Evolutionary conservation across 2,113 vertebrate genomes (phyloP).

Genomic region (Seriola quinqueradiata): DNA sequence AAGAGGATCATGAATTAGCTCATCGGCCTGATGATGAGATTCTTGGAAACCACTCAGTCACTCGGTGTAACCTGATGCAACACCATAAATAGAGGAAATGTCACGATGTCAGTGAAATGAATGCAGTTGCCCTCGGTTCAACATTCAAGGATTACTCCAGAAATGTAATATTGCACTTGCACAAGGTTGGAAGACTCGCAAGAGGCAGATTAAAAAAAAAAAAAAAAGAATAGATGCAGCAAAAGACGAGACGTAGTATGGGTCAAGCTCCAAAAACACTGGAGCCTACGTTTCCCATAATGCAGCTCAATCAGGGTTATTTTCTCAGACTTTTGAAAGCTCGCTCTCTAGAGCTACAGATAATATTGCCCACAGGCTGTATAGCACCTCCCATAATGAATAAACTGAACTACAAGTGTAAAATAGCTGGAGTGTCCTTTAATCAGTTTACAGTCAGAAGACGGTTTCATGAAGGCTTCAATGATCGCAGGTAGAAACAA

Average conservation of each 20-base stretch:
- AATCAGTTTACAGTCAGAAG: not conserved
- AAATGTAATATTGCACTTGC: conserved; percentile 2
- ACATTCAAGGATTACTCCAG: not conserved
- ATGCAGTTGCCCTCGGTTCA: conserved; percentile 1
- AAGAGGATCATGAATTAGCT: conserved; percentile 53
- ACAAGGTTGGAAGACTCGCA: conserved; percentile 1
- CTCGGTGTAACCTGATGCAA: conserved; percentile 51
- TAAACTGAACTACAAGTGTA: not conserved
- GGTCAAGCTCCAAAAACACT: not conserved
- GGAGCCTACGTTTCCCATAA: not conserved
- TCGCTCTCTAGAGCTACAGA: conserved; percentile 1
- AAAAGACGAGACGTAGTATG: not conserved
- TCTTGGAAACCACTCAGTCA: conserved; percentile 45
- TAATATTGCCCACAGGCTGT: not conserved
- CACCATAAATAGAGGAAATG: not conserved
- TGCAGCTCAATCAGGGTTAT: conserved; percentile 2
- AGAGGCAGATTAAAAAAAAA: not conserved
- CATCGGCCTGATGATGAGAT: conserved; percentile 41
- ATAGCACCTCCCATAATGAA: not conserved
- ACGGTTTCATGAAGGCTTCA: conserved; percentile 16
- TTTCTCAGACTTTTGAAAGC: not conserved
- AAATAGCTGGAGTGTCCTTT: not conserved
- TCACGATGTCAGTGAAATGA: conserved; percentile 32
- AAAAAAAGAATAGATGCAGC: conserved; percentile 6
- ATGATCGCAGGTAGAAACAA: conserved; percentile 28